phyloP scores from a whole-genome alignment of 2,113 vertebrate species.

The Pteropus alecto region DNA sequence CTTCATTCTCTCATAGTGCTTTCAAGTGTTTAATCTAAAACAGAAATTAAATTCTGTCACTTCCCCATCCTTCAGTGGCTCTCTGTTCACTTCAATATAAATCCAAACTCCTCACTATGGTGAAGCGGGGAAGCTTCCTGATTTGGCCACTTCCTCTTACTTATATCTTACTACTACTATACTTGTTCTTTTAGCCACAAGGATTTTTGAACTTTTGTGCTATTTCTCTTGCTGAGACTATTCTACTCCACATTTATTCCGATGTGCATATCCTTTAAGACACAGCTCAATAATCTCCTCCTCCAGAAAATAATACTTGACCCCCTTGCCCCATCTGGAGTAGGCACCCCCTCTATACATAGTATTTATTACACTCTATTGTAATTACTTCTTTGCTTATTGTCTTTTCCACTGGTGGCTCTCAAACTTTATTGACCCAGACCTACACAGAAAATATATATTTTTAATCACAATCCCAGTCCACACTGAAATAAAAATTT shows the following conservation, averaged over 20 bases:
- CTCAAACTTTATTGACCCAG: not conserved
- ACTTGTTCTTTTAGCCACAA: not conserved
- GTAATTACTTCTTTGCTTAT: not conserved
- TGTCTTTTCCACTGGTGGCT: not conserved
- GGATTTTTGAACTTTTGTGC: not conserved
- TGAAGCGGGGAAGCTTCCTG: not conserved
- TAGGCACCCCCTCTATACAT: not conserved
- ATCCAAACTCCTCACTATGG: not conserved
- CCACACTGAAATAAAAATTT: constrained; percentile 19
- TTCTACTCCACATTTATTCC: not conserved
- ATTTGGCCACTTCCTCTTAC: not conserved
- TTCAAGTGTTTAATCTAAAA: not conserved
- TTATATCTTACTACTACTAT: not conserved
- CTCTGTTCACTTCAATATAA: not conserved
- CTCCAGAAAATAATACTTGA: not conserved
- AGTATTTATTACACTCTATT: not conserved
- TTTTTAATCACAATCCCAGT: not conserved
- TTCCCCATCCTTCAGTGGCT: not conserved
- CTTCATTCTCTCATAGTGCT: not conserved
- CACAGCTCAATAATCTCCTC: not conserved
- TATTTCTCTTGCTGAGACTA: not conserved
- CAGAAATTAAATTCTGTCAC: not conserved
- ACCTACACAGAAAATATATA: not conserved
- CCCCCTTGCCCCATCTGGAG: not conserved
- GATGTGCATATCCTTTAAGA: not conserved